These are phyloP conservation scores for Rhagologus leucostigma DNA, from an alignment of 2,113 vertebrate species.

Conservation along the genomic window DNA sequence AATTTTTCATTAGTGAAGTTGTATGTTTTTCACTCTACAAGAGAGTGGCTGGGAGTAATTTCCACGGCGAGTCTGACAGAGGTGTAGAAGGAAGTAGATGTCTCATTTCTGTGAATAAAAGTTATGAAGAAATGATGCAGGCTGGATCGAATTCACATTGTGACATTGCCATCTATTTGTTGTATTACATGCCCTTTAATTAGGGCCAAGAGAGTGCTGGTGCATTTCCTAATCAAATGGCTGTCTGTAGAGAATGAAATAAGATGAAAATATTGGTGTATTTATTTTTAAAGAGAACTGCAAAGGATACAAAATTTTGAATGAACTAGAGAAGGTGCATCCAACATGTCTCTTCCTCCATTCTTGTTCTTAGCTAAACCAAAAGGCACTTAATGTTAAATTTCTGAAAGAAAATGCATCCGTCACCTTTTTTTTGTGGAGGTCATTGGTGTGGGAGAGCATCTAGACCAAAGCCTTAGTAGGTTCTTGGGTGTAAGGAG, in stretches of 20 bases:
- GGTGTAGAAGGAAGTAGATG: not conserved
- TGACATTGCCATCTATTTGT: not conserved
- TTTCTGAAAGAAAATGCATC: not conserved
- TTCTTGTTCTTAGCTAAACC: not conserved
- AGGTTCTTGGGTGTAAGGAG: not conserved
- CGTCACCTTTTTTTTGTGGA: not conserved
- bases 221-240: constrained; percentile 20
- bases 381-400: not conserved
- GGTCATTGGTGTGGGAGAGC: not conserved
- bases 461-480: not conserved
- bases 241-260: not conserved
- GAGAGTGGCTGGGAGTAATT: not conserved
- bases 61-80: not conserved
- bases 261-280: not conserved
- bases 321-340: not conserved
- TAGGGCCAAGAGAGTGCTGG: constrained; percentile 33
- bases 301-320: not conserved
- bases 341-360: not conserved
- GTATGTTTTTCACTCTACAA: not conserved
- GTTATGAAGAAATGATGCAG: constrained; percentile 5
- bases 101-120: constrained; percentile 13
- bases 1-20: constrained; percentile 3
- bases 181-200: constrained; percentile 5
- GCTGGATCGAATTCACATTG: not conserved
- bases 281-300: constrained; percentile 14